Evolutionary conservation across 2,113 vertebrate species (phyloP).

Genomic region (Peromyscus californicus): DNA sequence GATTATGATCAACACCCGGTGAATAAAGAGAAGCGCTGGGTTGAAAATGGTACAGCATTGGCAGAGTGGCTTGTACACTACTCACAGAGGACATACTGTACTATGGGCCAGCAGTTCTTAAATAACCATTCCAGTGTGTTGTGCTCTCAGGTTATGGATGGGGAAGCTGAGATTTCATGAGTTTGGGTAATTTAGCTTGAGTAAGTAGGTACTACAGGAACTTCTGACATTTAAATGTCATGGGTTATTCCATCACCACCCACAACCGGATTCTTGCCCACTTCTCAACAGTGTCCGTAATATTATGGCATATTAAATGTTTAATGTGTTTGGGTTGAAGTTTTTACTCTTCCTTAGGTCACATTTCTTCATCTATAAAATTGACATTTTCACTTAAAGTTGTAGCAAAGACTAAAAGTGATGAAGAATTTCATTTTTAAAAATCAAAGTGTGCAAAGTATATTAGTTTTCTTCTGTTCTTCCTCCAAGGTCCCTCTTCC

Average conservation of each 20-base stretch:
- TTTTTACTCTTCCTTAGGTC: background rate
- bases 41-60: background rate
- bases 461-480: background rate
- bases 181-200: background rate
- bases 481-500: background rate
- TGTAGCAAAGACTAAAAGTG: constrained; percentile 20
- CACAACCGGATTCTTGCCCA: background rate
- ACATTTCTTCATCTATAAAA: background rate
- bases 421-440: background rate
- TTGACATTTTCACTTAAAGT: background rate
- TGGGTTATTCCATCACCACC: background rate
- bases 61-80: too few relatives aligned
- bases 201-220: background rate
- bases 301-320: background rate
- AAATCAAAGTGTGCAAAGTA: background rate
- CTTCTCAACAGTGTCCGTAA: background rate
- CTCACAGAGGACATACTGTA: background rate
- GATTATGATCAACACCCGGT: background rate
- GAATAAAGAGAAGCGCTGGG: background rate
- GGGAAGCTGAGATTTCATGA: background rate
- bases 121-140: background rate
- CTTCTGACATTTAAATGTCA: background rate
- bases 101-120: background rate
- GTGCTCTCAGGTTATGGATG: background rate
- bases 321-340: background rate